phyloP scores from a whole-genome alignment of 2,888 invertebrate species.

The Saturnia japonica region DNA sequence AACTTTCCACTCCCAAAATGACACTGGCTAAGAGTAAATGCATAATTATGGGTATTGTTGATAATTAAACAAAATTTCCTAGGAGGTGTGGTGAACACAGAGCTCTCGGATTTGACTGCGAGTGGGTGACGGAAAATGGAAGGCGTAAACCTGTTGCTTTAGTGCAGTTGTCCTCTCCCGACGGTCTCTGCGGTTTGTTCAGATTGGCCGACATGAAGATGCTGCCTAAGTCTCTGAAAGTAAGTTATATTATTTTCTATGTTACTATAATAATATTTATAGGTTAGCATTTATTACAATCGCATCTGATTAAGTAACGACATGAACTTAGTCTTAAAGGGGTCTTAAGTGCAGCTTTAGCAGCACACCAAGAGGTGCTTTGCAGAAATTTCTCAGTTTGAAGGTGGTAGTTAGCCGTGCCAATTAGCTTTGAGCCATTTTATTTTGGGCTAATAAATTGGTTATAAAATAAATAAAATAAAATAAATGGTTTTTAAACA shows the following conservation, averaged over 20 bases:
- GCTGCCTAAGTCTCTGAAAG: constrained; percentile 84
- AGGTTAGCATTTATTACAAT: background rate
- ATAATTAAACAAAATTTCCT: constrained; percentile 23
- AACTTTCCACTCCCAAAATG: background rate
- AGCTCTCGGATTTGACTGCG: constrained; percentile 90
- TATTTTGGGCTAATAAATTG: too few species aligned
- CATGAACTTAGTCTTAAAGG: background rate
- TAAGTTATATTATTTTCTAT: constrained; percentile 43
- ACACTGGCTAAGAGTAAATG: background rate
- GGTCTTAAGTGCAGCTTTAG: too few species aligned
- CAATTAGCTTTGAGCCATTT: too few species aligned
- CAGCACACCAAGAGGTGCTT: too few species aligned
- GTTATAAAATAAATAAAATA: too few species aligned
- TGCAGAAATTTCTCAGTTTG: too few species aligned
- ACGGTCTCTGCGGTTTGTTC: constrained; percentile 87
- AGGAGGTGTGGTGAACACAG: constrained; percentile 60
- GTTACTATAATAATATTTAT: background rate
- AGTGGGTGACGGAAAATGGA: constrained; percentile 87
- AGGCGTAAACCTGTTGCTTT: constrained; percentile 84
- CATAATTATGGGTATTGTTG: background rate
- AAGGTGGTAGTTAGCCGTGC: too few species aligned
- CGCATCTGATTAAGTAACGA: background rate
- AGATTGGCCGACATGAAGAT: constrained; percentile 83
- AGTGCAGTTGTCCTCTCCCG: constrained; percentile 86
- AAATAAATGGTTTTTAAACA: too few species aligned